These are phyloP conservation scores for Blastomussa wellsi DNA, from an alignment of 92 coral and sea anemone species.

Conservation along the genomic window DNA sequence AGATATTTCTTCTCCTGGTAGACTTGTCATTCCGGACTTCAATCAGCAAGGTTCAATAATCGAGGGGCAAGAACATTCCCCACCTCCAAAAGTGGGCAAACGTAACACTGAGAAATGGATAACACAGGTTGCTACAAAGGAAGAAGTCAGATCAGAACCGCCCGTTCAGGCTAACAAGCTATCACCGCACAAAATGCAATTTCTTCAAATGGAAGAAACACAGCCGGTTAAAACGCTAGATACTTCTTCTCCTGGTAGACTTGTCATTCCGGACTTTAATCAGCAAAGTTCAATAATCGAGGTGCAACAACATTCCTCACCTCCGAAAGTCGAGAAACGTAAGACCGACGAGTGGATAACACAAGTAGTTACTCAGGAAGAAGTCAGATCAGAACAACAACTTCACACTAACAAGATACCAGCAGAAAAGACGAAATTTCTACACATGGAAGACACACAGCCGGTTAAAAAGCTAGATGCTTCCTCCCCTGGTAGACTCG, in stretches of 20 bases:
- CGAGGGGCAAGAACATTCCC: neutral
- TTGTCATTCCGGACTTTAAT: neutral
- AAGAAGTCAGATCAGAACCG: constrained; percentile 11
- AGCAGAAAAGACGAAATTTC: neutral
- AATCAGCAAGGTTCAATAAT: neutral
- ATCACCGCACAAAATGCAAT: neutral
- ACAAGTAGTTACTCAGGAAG: neutral
- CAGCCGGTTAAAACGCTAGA: neutral
- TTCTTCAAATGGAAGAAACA: neutral
- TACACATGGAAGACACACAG: neutral
- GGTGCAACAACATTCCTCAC: neutral
- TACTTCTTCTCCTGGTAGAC: neutral
- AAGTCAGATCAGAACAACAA: constrained; percentile 2
- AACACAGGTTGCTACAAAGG: neutral
- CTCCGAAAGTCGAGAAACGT: neutral
- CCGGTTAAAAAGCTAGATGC: neutral
- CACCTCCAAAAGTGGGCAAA: neutral
- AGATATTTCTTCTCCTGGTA: neutral
- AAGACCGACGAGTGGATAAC: constrained; percentile 12
- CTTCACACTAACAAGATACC: neutral
- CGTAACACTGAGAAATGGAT: constrained; percentile 1
- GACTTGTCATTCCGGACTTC: neutral
- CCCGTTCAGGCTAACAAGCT: neutral
- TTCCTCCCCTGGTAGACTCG: neutral
- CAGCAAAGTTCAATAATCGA: neutral